A percentile compares a stretch with the other conserved stretches of the same genome.
These are phyloP conservation scores for Cheilosia soror DNA, from an alignment of 2,888 invertebrate genomes.

Conservation along the genomic window DNA sequence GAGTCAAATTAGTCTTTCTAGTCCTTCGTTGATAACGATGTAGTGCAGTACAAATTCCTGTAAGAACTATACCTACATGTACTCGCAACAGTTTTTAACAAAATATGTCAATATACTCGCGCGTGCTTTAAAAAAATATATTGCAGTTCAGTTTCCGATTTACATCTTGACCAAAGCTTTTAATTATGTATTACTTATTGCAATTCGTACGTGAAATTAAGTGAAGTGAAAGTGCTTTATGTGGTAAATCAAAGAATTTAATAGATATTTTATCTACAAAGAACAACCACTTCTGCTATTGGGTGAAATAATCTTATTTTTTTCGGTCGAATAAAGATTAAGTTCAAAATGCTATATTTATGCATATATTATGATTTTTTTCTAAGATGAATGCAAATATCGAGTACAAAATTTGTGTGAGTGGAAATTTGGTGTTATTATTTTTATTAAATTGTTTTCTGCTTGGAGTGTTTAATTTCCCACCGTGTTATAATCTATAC, in stretches of 20 bases:
- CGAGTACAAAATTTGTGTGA: neutral
- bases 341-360: neutral
- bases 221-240: neutral
- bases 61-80: neutral
- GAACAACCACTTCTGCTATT: neutral
- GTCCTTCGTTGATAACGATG: constrained; percentile 38
- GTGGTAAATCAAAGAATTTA: neutral
- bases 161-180: neutral
- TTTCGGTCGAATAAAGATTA: neutral
- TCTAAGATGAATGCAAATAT: neutral
- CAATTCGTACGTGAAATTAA: neutral
- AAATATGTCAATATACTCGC: neutral
- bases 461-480: neutral
- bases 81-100: constrained; percentile 9
- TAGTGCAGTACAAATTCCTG: constrained; percentile 30
- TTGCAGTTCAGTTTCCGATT: neutral
- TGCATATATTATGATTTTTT: neutral
- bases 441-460: neutral
- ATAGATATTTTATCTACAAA: too few relatives aligned
- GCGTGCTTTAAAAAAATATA: neutral
- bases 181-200: neutral
- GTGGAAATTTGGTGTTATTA: neutral
- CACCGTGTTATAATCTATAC: neutral
- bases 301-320: neutral
- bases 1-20: constrained; percentile 42